Base-by-base conservation (phyloP, 2,113 vertebrate genomes). In the Apodemus speciosus region DNA sequence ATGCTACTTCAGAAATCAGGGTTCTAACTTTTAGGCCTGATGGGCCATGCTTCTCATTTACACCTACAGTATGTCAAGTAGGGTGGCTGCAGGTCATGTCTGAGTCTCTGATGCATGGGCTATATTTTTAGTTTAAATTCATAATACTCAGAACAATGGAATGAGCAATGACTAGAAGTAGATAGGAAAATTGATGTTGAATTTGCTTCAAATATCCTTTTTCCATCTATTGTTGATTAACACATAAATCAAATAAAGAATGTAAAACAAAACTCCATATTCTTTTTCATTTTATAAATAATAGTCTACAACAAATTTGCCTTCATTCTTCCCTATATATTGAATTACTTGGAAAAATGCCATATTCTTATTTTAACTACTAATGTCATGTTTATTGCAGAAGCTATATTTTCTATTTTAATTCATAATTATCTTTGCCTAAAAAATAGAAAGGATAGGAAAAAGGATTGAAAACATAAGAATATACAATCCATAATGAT, bases 161-260 rank as follows among this genome's bases (percentile, higher is more conserved):
- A 62, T 6, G 15, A 0, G 15, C 3, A 49, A 75, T 23, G 4
- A 10, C 62, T n/a, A 5, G 0, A 56, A 40, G 4, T 27, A 72
- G 8, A 68, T 51, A 64, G 16, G 77, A 38, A 72, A 84, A 68
- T 40, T 32, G 27, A 40, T 89, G 85, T 25, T 79, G n/a, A 93
- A 27, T 92, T 89, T 62, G 51, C 3, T 72, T 6, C 38, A 5
- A 25, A 30, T 14, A 76, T n/a, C 2, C 9, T 95, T 58, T 32
- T 1, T 64, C 16, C 1, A 68, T 16, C 49, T 68, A 38, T 62
- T 83, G 91, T 6, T 89, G 23, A 90, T 20, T 71, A 88, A 53
- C n/a, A 60, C 81, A 18, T 9, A 43, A 35, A 60, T 81, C 72
- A 43, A 15, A 38, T 21, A 40, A 79, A 93, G 49, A 32, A 13